phyloP scores from a whole-genome alignment of 2,888 invertebrate genomes.

The Lithophane leautieri region DNA sequence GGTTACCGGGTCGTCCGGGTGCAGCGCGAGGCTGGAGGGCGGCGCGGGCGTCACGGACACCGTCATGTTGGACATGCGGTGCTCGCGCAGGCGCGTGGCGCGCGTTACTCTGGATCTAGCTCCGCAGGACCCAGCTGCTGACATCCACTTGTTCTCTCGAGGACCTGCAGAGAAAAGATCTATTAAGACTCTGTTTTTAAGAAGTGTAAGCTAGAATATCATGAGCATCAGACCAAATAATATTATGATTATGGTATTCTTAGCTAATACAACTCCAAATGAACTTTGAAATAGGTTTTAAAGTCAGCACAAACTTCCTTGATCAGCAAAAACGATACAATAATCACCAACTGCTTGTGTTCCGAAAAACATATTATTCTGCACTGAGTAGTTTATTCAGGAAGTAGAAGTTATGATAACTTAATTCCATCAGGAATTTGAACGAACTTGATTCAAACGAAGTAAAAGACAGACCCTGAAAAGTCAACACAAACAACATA shows the following conservation, averaged over 20 bases:
- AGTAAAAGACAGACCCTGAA: too few relatives aligned
- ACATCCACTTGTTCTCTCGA: conserved; percentile 89
- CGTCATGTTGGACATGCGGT: conserved; percentile 89
- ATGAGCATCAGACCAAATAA: not conserved
- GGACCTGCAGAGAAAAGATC: conserved; percentile 74
- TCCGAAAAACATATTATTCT: not conserved
- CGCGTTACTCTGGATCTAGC: conserved; percentile 81
- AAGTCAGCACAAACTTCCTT: not conserved
- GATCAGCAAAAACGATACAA: not conserved
- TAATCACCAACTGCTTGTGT: not conserved
- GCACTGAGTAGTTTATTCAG: not conserved
- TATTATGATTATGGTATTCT: not conserved
- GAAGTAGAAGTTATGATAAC: not conserved
- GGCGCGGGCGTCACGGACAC: conserved; percentile 88
- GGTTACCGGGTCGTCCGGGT: conserved; percentile 80
- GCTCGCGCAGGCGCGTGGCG: conserved; percentile 85
- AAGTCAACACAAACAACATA: not conserved
- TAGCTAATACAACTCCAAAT: not conserved
- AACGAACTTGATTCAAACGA: not conserved
- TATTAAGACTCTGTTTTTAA: not conserved
- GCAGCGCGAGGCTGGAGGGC: conserved; percentile 66
- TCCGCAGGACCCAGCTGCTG: conserved; percentile 81
- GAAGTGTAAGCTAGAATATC: not conserved
- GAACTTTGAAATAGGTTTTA: not conserved
- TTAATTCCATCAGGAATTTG: not conserved